Evolutionary conservation across 2,797 vertebrate genomes (phyloP).

Genomic region (Ptychobarbus kaznakovi): DNA sequence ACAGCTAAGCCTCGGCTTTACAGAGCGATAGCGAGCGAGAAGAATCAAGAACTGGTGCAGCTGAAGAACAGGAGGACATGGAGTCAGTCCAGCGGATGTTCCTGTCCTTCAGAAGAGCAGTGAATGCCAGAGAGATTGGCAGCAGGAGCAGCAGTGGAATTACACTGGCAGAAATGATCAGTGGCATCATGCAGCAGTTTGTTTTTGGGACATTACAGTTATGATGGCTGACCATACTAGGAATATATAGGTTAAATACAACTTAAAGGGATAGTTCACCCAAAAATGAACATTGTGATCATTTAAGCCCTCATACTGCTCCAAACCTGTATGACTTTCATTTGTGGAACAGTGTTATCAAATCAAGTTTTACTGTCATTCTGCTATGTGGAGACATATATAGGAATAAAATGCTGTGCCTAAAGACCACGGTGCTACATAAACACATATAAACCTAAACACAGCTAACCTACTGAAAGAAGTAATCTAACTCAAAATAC

Average conservation of each 20-base stretch:
- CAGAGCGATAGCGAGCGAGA: constrained; percentile 43
- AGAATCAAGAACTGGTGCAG: constrained; percentile 45
- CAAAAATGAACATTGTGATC: background rate
- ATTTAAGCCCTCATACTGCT: background rate
- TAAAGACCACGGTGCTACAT: background rate
- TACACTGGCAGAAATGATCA: constrained; percentile 58
- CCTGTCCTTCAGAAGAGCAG: constrained; percentile 62
- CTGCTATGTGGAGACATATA: background rate
- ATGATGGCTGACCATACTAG: constrained; percentile 37
- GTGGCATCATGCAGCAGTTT: constrained; percentile 70
- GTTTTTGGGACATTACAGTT: background rate
- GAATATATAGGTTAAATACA: background rate
- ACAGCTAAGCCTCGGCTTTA: constrained; percentile 59
- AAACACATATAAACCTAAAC: background rate
- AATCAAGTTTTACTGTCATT: background rate
- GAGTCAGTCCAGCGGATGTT: constrained; percentile 58
- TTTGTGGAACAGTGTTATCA: background rate
- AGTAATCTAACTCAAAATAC: background rate
- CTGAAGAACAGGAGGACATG: constrained; percentile 42
- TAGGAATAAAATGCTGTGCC: background rate
- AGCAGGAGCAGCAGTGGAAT: constrained; percentile 63
- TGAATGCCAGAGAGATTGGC: constrained; percentile 60
- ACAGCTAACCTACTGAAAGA: background rate
- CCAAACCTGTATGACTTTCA: background rate
- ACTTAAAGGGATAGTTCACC: background rate